Conservation (phyloP, 2,113 vertebrate genomes). For the Clarias macrocephalus region DNA sequence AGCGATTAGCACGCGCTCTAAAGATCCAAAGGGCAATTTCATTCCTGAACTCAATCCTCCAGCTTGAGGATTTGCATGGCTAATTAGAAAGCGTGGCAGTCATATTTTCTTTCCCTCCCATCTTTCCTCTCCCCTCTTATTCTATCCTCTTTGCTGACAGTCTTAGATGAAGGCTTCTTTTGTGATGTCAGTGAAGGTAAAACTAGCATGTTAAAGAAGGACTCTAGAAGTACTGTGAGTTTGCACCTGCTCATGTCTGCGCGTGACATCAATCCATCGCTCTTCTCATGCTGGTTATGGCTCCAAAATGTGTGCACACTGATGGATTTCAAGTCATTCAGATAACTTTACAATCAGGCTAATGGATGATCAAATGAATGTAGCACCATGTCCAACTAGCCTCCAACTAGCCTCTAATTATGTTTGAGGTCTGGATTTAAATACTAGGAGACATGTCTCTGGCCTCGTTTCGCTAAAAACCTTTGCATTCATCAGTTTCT, state of each 20-base stretch:
- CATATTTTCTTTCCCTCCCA: slow-evolving; percentile 50
- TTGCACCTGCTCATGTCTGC: slow-evolving; percentile 2
- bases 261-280: slow-evolving; percentile 10
- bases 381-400: neutral
- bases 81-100: slow-evolving; percentile 70
- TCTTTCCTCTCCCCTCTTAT: slow-evolving; percentile 49
- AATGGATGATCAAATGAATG: slow-evolving; percentile 1
- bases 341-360: neutral
- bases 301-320: neutral
- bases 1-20: slow-evolving; percentile 58
- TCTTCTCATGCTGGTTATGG: slow-evolving; percentile 17
- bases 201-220: slow-evolving; percentile 54
- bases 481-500: too few relatives aligned
- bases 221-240: slow-evolving; percentile 56
- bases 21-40: slow-evolving; percentile 73
- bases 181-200: slow-evolving; percentile 72
- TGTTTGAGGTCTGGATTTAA: neutral
- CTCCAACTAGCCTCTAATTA: neutral
- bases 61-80: slow-evolving; percentile 68
- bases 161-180: slow-evolving; percentile 63
- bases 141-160: slow-evolving; percentile 58
- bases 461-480: neutral
- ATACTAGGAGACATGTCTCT: neutral
- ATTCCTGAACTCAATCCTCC: slow-evolving; percentile 69
- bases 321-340: slow-evolving; percentile 16